A percentile compares a stretch with the other conserved stretches of the same genome.
These are phyloP conservation scores for Monodelphis domestica DNA, from an alignment of 2,797 vertebrate genomes.

Conservation along the genomic window DNA sequence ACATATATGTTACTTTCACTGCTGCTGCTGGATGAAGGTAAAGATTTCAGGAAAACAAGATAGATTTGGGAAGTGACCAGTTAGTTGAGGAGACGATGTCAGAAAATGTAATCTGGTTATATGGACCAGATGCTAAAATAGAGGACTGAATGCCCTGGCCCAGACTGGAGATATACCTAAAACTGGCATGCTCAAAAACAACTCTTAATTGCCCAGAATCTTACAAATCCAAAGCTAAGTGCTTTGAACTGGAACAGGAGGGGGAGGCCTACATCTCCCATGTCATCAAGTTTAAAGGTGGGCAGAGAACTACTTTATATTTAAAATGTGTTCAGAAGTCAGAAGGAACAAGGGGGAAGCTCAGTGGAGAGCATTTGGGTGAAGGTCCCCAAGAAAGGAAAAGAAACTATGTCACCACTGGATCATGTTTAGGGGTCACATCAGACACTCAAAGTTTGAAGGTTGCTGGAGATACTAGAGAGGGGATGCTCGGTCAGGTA, in stretches of 20 bases:
- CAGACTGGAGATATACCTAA: neutral
- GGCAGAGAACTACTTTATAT: neutral
- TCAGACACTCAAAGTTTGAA: neutral
- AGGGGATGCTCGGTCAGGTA: neutral
- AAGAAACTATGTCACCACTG: neutral
- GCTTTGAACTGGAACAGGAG: neutral
- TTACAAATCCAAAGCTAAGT: neutral
- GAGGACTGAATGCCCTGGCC: neutral
- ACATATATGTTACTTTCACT: neutral
- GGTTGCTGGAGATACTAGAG: neutral
- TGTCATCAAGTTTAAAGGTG: neutral
- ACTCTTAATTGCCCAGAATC: neutral
- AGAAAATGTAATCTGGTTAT: neutral
- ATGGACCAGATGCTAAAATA: neutral
- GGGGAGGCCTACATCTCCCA: neutral
- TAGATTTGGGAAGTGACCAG: too few species aligned
- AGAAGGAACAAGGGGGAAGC: neutral
- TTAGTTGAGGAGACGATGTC: neutral
- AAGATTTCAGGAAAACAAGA: neutral
- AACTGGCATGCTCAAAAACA: neutral
- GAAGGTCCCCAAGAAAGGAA: neutral
- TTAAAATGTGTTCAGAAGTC: neutral
- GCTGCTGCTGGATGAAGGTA: neutral
- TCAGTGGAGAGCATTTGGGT: neutral
- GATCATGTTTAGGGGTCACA: neutral